Conservation (phyloP, 2,888 invertebrate species). For the Ernsta delagoae region DNA sequence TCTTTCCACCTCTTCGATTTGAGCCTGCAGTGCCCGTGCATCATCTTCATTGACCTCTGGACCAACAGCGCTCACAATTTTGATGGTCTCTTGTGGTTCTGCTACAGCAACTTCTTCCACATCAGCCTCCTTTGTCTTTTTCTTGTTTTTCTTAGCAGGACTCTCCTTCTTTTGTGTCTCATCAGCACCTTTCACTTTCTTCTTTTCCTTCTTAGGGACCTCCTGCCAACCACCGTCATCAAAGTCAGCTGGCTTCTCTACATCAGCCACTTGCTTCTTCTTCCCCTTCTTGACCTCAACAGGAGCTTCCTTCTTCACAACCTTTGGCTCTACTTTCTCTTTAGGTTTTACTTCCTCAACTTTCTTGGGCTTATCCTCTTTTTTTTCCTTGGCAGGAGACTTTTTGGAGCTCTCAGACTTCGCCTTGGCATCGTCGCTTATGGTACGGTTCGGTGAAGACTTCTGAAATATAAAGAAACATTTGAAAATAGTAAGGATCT, state of each 20-base stretch:
- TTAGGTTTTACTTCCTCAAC: constrained; percentile 79
- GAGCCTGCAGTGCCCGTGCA: constrained; percentile 73
- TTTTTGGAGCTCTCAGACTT: constrained; percentile 86
- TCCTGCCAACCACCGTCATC: constrained; percentile 92
- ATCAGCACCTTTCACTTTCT: constrained; percentile 86
- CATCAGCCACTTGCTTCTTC: constrained; percentile 81
- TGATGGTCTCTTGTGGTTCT: constrained; percentile 67
- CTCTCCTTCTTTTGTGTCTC: constrained; percentile 75
- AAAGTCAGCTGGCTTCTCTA: constrained; percentile 89
- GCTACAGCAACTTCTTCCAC: constrained; percentile 66
- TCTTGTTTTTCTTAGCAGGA: constrained; percentile 78
- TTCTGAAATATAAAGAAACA: constrained; percentile 69
- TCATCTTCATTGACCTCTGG: constrained; percentile 73
- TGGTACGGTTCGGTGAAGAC: constrained; percentile 86
- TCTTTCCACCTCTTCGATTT: constrained; percentile 77
- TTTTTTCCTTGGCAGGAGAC: constrained; percentile 81
- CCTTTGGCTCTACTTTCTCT: constrained; percentile 66
- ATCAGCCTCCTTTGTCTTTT: constrained; percentile 74
- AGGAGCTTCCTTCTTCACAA: constrained; percentile 71
- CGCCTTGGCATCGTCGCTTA: constrained; percentile 83
- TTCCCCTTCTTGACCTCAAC: constrained; percentile 84
- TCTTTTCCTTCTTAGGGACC: constrained; percentile 89
- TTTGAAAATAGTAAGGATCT: background rate
- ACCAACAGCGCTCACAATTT: constrained; percentile 73
- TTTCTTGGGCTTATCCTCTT: constrained; percentile 83